Evolutionary conservation across 2,888 invertebrate genomes (phyloP), one percentile per base, ranked within the genome.

Genomic region (Apodemia hepburni): DNA sequence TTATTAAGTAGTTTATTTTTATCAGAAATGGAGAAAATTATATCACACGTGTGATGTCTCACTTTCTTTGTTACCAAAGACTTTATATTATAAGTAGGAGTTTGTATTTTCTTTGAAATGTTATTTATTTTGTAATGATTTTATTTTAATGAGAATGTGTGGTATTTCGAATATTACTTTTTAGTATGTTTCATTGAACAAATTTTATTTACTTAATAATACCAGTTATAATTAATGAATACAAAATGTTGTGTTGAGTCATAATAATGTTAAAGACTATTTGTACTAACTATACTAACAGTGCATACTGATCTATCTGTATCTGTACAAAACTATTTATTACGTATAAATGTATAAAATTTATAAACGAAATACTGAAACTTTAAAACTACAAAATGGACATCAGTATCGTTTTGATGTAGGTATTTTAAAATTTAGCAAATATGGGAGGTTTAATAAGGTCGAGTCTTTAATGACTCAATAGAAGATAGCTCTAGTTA

Each of bases 61-160:
- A 69, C 68, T 68, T 65, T 66, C 64, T 68, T 68, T 69, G 64
- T 65, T 72, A 75, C 75, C 75, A 75, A 75, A 75, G 75, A 73
- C 65, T 71, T 68, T 66, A 64, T 60, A 65, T 54, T 66, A 64
- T 64, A 64, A 61, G 63, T 70, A 63, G 62, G 63, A 63, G 63
- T 62, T 61, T 61, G 59, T 33, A 62, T 64, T 9, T 58, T 47
- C 58, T 68, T 59, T 38, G 45, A 64, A 63, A 57, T 66, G 60
- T 68, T 67, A 63, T 67, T 67, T 68, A 65, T 67, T 67, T 66
- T 63, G 65, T 54, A 62, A 45, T 17, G 58, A 27, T 61, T 58
- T 17, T 61, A 61, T 58, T 47, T 57, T 33, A 47, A 33, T 61
- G 42, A n/a, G 12, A 54, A 54, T 12, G 18, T 11, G 12, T 54